A percentile compares a stretch with the other conserved stretches of the same genome.
These are phyloP conservation scores for Sparus aurata DNA, from an alignment of 2,797 vertebrate genomes.

Conservation along the genomic window DNA sequence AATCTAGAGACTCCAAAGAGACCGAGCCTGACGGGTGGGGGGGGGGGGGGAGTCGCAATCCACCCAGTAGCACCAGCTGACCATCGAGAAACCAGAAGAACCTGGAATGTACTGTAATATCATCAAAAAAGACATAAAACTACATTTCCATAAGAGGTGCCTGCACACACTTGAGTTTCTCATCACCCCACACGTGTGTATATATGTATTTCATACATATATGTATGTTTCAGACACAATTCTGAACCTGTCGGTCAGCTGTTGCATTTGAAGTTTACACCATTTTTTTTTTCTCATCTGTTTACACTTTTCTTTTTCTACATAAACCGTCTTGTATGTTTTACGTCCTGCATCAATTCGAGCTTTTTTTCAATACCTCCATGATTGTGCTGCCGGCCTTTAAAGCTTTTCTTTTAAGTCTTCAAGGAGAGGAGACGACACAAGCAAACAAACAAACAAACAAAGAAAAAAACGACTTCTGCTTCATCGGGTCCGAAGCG, in stretches of 20 bases:
- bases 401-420: constrained; percentile 56
- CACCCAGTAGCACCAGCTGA: constrained; percentile 85
- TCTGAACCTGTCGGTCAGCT: constrained; percentile 48
- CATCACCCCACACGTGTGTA: constrained; percentile 49
- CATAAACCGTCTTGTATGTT: constrained; percentile 27
- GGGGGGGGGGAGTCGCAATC: constrained; percentile 56
- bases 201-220: constrained; percentile 74
- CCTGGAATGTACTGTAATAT: constrained; percentile 82
- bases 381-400: constrained; percentile 41
- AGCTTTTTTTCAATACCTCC: not conserved
- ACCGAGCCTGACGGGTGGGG: constrained; percentile 46
- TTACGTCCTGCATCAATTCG: constrained; percentile 37
- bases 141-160: constrained; percentile 83
- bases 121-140: constrained; percentile 43
- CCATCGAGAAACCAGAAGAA: constrained; percentile 76
- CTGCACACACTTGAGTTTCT: constrained; percentile 80
- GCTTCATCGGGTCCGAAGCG: constrained; percentile 71
- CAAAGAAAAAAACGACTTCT: constrained; percentile 33
- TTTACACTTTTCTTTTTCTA: constrained; percentile 47
- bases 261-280: constrained; percentile 72
- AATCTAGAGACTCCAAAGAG: constrained; percentile 49
- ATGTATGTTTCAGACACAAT: constrained; percentile 54
- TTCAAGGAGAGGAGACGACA: constrained; percentile 43
- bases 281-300: constrained; percentile 39
- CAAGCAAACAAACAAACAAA: constrained; percentile 44